A percentile compares a stretch with the other conserved stretches of the same genome.
These are phyloP conservation scores for Holothuria scabra DNA, from an alignment of 53 echinoderm and acorn worm genomes.

Conservation along the genomic window DNA sequence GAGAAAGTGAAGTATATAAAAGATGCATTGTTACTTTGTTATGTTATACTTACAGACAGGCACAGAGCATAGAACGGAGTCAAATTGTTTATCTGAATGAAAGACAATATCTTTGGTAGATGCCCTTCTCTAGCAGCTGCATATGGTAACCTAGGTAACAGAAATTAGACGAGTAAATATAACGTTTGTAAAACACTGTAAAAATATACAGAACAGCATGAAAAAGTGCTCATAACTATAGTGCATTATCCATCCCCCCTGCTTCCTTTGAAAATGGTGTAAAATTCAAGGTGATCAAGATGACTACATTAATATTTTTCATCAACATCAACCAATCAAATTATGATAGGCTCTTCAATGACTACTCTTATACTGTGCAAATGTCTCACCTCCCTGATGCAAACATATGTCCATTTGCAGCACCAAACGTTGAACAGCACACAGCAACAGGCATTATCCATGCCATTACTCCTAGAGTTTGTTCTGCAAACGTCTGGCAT, in stretches of 20 bases:
- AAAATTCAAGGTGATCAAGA: too few relatives aligned
- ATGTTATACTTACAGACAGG: constrained; percentile 71
- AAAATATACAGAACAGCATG: too few relatives aligned
- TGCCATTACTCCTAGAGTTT: constrained; percentile 68
- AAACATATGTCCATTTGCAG: constrained; percentile 87
- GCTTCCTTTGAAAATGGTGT: too few relatives aligned
- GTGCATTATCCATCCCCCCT: too few relatives aligned
- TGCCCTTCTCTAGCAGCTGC: constrained; percentile 97
- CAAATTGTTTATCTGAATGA: constrained; percentile 85
- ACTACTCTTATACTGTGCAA: too few relatives aligned
- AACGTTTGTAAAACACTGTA: too few relatives aligned
- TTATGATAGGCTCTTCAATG: too few relatives aligned
- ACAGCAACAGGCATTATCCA: constrained; percentile 91
- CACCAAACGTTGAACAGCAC: constrained; percentile 85
- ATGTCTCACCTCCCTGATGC: constrained; percentile 82
- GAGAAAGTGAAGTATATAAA: not conserved
- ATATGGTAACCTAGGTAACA: constrained; percentile 81
- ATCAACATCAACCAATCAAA: too few relatives aligned
- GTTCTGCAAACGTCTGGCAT: constrained; percentile 74
- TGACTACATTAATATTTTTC: too few relatives aligned
- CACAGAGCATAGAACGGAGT: constrained; percentile 94
- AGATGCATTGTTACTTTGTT: not conserved
- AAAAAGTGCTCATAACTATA: too few relatives aligned
- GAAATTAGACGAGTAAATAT: too few relatives aligned
- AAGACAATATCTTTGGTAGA: constrained; percentile 86